Conservation (phyloP, 2,888 invertebrate genomes). For the Alviniconcha strummeri region DNA sequence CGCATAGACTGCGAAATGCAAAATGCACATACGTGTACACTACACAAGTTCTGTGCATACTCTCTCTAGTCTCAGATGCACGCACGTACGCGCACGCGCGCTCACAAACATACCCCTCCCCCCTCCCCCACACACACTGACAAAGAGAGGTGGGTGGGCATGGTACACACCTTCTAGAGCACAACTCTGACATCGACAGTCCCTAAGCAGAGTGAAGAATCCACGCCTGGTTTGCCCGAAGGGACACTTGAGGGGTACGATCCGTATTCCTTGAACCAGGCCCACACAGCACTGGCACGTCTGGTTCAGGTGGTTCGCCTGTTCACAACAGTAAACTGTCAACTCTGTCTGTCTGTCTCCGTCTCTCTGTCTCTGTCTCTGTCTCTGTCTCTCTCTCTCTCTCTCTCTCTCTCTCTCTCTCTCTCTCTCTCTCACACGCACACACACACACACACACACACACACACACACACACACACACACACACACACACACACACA, state of each 20-base stretch:
- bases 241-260: conserved; percentile 42
- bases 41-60: background rate
- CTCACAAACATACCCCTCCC: background rate
- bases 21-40: background rate
- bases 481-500: background rate
- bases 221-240: conserved; percentile 34
- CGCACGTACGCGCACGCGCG: background rate
- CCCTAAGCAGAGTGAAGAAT: conserved; percentile 39
- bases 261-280: conserved; percentile 35
- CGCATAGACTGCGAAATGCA: background rate
- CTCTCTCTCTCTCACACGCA: background rate
- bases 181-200: conserved; percentile 39
- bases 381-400: background rate
- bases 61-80: no score
- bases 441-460: background rate
- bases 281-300: conserved; percentile 45
- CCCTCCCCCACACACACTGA: background rate
- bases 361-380: background rate
- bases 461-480: background rate
- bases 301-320: conserved; percentile 39
- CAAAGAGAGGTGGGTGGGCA: background rate
- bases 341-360: background rate
- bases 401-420: conserved; percentile 11
- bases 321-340: background rate
- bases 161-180: conserved; percentile 32